These are phyloP conservation scores for Lagocephalus sceleratus DNA, from an alignment of 2,797 vertebrate genomes.

Conservation along the genomic window DNA sequence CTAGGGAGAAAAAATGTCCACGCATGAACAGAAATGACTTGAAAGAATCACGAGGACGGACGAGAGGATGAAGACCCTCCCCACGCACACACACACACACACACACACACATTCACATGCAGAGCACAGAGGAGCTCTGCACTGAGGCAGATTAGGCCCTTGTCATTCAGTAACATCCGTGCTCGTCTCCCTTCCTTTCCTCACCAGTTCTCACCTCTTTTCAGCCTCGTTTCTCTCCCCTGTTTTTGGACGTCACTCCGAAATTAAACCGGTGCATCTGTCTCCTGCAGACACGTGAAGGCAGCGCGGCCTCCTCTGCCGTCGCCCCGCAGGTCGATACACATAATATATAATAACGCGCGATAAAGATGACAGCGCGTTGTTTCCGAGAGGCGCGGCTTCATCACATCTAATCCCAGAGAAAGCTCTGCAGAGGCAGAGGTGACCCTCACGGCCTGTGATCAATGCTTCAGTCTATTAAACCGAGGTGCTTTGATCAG, in stretches of 20 bases:
- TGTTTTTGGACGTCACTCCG: neutral
- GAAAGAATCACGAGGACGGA: neutral
- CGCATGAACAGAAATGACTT: neutral
- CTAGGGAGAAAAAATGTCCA: neutral
- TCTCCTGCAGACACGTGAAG: no score
- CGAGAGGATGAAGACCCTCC: no score
- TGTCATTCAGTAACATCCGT: constrained; percentile 61
- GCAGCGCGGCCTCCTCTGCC: neutral
- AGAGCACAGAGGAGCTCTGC: constrained; percentile 56
- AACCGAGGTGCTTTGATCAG: constrained; percentile 59
- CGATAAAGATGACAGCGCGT: constrained; percentile 27
- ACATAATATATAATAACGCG: constrained; percentile 36
- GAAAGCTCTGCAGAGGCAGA: constrained; percentile 51
- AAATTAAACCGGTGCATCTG: no score
- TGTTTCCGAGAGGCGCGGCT: constrained; percentile 48
- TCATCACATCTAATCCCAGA: constrained; percentile 53
- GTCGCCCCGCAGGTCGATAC: constrained; percentile 9
- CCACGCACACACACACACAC: no score
- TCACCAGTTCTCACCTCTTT: constrained; percentile 3
- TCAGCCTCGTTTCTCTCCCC: neutral
- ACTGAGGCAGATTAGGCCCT: constrained; percentile 66
- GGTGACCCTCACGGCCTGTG: constrained; percentile 58
- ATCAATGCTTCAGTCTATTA: constrained; percentile 71
- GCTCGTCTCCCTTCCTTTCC: constrained; percentile 38
- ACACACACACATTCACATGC: constrained; percentile 64